These are phyloP conservation scores for Amblyteles armatorius DNA, from an alignment of 2,888 invertebrate genomes.

Conservation along the genomic window DNA sequence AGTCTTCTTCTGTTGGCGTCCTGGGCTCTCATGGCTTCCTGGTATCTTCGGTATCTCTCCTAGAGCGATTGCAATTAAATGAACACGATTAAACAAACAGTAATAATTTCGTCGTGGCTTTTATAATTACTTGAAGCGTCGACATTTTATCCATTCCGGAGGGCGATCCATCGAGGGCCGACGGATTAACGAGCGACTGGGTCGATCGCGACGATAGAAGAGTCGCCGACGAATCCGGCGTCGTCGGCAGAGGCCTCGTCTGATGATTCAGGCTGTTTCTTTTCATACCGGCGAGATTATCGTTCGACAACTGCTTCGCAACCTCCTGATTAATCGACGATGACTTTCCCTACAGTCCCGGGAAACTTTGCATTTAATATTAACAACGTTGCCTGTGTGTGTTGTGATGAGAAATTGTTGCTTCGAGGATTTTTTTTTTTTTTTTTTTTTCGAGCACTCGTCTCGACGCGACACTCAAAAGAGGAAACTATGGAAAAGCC, in stretches of 20 bases:
- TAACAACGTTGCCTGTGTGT: conserved; percentile 5
- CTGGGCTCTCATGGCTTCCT: conserved; percentile 86
- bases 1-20: conserved; percentile 84
- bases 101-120: neutral
- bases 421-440: neutral
- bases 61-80: conserved; percentile 55
- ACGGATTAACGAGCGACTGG: conserved; percentile 71
- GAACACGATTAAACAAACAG: neutral
- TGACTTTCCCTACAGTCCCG: conserved; percentile 63
- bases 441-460: neutral
- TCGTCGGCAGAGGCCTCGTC: conserved; percentile 77
- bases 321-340: conserved; percentile 77
- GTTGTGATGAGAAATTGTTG: conserved; percentile 27
- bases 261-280: conserved; percentile 74
- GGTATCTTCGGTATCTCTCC: conserved; percentile 84
- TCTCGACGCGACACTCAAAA: conserved; percentile 15
- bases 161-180: conserved; percentile 69
- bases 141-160: conserved; percentile 82
- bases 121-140: conserved; percentile 79
- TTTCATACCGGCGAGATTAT: conserved; percentile 79
- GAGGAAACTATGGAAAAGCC: conserved; percentile 1
- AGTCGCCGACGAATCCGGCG: conserved; percentile 69
- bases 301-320: conserved; percentile 74
- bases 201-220: conserved; percentile 73
- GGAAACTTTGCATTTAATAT: conserved; percentile 50